Conservation (phyloP, 1,140 invertebrate species). For the Cardiocondyla obscurior region DNA sequence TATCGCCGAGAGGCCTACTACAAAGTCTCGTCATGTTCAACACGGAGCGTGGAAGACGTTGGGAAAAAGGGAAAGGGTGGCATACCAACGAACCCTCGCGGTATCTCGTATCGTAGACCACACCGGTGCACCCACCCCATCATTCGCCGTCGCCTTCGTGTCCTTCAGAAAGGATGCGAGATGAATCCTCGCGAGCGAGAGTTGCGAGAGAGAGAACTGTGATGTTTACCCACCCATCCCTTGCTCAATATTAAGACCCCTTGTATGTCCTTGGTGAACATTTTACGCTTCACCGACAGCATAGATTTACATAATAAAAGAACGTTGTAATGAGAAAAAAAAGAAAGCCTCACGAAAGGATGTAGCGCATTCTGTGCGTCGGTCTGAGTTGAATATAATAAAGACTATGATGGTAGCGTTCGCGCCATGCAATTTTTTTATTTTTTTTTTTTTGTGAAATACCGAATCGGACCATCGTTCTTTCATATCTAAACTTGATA, state of each 20-base stretch:
- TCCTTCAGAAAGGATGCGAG: neutral
- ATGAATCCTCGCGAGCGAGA: neutral
- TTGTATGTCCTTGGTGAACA: constrained; percentile 66
- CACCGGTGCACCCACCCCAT: constrained; percentile 4
- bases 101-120: constrained; percentile 59
- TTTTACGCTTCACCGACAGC: constrained; percentile 61
- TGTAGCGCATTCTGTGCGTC: constrained; percentile 42
- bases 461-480: too few species aligned
- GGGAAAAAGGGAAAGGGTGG: constrained; percentile 59
- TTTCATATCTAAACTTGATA: neutral
- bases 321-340: constrained; percentile 30
- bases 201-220: neutral
- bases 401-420: too few species aligned
- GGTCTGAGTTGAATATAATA: neutral
- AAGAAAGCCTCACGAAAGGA: constrained; percentile 68
- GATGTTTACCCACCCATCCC: neutral
- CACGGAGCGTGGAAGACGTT: constrained; percentile 54
- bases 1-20: constrained; percentile 60
- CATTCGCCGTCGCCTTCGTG: neutral
- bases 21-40: constrained; percentile 73
- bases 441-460: neutral
- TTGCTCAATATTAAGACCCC: constrained; percentile 78
- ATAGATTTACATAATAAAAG: constrained; percentile 81
- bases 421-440: neutral
- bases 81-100: constrained; percentile 73